Percentiles rank a stretch among this genome's conserved stretches.
These are phyloP conservation scores for Meliscaeva auricollis DNA, from an alignment of 2,888 invertebrate species.

Conservation along the genomic window DNA sequence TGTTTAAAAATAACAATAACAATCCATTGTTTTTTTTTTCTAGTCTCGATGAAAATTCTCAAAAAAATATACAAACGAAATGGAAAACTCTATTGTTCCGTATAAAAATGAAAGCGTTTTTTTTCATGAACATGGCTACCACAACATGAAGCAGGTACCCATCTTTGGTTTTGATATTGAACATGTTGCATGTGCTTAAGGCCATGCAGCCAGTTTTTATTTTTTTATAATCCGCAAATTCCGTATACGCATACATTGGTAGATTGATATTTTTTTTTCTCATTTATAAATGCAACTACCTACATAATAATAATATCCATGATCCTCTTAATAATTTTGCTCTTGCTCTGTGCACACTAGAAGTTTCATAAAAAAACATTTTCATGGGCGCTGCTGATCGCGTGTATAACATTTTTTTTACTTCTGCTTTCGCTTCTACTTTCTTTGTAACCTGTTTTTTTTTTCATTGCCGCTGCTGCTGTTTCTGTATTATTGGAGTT, in stretches of 20 bases:
- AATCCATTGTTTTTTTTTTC: background rate
- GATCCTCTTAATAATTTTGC: slow-evolving; percentile 17
- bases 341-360: slow-evolving; percentile 26
- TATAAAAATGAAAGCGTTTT: slow-evolving; percentile 73
- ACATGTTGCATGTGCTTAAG: slow-evolving; percentile 9
- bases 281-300: background rate
- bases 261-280: background rate
- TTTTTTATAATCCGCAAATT: slow-evolving; percentile 33
- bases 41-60: background rate
- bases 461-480: slow-evolving; percentile 6
- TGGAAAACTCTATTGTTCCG: slow-evolving; percentile 61
- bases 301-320: background rate
- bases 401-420: slow-evolving; percentile 70
- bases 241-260: slow-evolving; percentile 21
- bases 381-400: slow-evolving; percentile 73
- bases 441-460: slow-evolving; percentile 72
- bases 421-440: slow-evolving; percentile 75
- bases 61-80: slow-evolving; percentile 55
- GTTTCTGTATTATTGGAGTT: slow-evolving; percentile 49
- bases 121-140: slow-evolving; percentile 45
- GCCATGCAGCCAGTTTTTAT: slow-evolving; percentile 11
- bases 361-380: slow-evolving; percentile 50
- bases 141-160: background rate
- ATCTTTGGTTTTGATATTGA: slow-evolving; percentile 58
- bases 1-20: background rate